Conservation (phyloP, 1,140 invertebrate genomes). For the Drosophila orosa region DNA sequence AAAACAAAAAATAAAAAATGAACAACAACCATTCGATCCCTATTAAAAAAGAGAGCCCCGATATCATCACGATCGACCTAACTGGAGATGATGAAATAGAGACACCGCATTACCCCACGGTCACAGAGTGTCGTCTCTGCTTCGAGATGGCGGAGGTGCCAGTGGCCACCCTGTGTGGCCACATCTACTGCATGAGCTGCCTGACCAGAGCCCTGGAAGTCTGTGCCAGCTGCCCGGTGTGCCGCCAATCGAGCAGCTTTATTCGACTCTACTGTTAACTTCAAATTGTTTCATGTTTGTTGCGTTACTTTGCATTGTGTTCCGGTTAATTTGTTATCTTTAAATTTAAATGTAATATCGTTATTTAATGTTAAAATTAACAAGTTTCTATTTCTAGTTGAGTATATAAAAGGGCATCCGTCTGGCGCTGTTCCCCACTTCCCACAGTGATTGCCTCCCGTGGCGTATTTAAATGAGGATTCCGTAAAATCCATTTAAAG, state of each 20-base stretch:
- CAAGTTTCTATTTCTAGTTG: background rate
- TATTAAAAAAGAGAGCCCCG: background rate
- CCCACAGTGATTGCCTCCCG: conserved; percentile 21
- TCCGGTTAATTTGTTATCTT: background rate
- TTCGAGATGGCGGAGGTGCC: background rate
- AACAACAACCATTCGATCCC: too few relatives aligned
- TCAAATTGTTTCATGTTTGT: background rate
- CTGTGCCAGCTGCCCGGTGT: background rate
- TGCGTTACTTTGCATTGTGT: background rate
- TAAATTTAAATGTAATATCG: background rate
- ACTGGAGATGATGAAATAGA: background rate
- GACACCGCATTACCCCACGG: fast-evolving
- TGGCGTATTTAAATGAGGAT: conserved; percentile 76
- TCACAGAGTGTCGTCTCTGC: background rate
- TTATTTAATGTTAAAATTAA: background rate
- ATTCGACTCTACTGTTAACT: background rate
- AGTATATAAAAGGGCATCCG: conserved; percentile 24
- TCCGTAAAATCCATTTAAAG: conserved; percentile 69
- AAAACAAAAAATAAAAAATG: background rate
- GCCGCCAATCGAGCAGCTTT: background rate
- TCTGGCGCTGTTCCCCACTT: background rate
- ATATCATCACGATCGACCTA: background rate
- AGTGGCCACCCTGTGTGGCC: background rate
- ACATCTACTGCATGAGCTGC: background rate
- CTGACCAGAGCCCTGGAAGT: background rate